phyloP scores from a whole-genome alignment of 2,113 vertebrate species.

The Scomber scombrus region DNA sequence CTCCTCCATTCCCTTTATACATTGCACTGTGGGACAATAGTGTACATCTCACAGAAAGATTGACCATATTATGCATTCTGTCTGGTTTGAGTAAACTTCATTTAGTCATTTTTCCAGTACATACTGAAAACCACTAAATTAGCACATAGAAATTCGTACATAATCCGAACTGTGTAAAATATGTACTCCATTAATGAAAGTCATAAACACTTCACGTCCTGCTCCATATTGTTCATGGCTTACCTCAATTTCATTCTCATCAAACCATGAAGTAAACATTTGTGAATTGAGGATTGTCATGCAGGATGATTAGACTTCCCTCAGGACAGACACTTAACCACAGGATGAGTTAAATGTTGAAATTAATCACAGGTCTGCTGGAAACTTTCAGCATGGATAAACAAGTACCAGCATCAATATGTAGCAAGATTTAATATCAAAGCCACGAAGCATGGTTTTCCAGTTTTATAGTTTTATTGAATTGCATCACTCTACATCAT shows the following conservation, averaged over 20 bases:
- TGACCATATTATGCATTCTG: too few relatives aligned
- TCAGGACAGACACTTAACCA: not conserved
- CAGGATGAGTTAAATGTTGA: not conserved
- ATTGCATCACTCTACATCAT: conserved; percentile 86
- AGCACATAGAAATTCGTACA: too few relatives aligned
- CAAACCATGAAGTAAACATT: not conserved
- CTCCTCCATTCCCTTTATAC: too few relatives aligned
- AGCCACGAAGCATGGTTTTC: conserved; percentile 34
- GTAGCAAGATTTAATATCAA: conserved; percentile 23
- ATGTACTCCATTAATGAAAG: too few relatives aligned
- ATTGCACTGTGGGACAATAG: too few relatives aligned
- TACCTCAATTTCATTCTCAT: not conserved
- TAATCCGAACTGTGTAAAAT: too few relatives aligned
- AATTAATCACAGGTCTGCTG: not conserved
- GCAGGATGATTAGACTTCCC: not conserved
- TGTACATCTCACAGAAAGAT: too few relatives aligned
- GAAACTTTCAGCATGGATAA: not conserved
- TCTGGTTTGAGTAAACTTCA: too few relatives aligned
- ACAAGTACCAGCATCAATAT: accelerated
- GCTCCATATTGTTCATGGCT: not conserved
- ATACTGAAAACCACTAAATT: too few relatives aligned
- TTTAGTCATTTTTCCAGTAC: too few relatives aligned
- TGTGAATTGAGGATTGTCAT: not conserved
- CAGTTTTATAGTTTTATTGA: conserved; percentile 81
- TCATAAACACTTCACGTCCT: too few relatives aligned